Percentiles rank a stretch among this genome's conserved stretches.
These are phyloP conservation scores for Drosophila prolongata DNA, from an alignment of 2,888 invertebrate species.

Conservation along the genomic window DNA sequence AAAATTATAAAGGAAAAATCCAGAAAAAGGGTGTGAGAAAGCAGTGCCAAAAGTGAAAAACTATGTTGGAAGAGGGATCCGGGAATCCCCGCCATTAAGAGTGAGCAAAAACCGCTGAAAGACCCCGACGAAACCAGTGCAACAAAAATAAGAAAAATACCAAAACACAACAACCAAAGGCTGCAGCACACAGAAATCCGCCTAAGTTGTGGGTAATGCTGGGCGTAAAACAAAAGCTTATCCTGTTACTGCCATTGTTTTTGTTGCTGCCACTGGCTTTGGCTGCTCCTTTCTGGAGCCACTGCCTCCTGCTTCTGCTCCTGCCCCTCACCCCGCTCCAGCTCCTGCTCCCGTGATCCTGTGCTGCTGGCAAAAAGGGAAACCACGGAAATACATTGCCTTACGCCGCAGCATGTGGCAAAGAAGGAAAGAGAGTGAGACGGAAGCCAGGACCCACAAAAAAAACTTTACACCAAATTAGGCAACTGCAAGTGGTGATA, in stretches of 20 bases:
- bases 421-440: constrained; percentile 4
- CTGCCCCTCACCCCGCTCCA: too few relatives aligned
- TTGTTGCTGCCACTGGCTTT: constrained; percentile 7
- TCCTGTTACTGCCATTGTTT: constrained; percentile 66
- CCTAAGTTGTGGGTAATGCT: constrained; percentile 79
- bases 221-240: constrained; percentile 80
- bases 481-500: constrained; percentile 14
- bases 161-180: constrained; percentile 28
- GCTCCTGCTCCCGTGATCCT: constrained; percentile 24
- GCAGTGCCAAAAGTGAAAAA: constrained; percentile 73
- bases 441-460: constrained; percentile 20
- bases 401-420: constrained; percentile 76
- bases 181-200: constrained; percentile 65
- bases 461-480: constrained; percentile 32
- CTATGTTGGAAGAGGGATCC: constrained; percentile 68
- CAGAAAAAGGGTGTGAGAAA: constrained; percentile 23
- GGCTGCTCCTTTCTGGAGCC: neutral
- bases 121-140: constrained; percentile 37
- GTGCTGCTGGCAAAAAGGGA: constrained; percentile 44
- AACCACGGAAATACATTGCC: constrained; percentile 75
- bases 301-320: neutral
- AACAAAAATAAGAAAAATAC: constrained; percentile 35
- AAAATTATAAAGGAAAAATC: constrained; percentile 24
- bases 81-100: constrained; percentile 42
- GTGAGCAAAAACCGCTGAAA: constrained; percentile 71